Conservation (phyloP, 2,888 invertebrate species). For the Eueremaeus valkanovi region DNA sequence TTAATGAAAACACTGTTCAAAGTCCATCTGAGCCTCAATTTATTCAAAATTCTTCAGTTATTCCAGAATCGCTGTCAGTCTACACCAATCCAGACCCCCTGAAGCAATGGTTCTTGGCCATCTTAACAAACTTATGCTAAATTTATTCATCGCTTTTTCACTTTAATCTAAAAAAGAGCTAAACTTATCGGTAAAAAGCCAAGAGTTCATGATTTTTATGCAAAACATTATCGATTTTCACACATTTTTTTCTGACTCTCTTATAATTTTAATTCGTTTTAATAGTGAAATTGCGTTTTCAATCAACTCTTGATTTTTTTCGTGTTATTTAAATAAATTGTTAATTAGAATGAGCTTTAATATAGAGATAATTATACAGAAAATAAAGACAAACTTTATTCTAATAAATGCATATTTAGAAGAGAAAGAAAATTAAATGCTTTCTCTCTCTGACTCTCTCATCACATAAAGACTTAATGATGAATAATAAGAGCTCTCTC, state of each 20-base stretch:
- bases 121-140: no score
- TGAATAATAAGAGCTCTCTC: not conserved
- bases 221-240: not conserved
- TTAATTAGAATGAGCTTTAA: not conserved
- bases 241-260: not conserved
- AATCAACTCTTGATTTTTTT: not conserved
- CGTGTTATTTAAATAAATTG: not conserved
- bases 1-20: no score
- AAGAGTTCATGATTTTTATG: not conserved
- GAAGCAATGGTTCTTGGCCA: no score
- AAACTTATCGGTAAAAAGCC: not conserved
- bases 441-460: not conserved
- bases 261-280: not conserved
- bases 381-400: not conserved
- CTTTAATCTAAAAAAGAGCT: not conserved
- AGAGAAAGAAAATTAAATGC: not conserved
- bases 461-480: not conserved
- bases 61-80: no score
- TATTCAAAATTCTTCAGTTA: no score
- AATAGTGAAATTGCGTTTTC: not conserved
- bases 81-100: no score
- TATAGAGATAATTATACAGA: not conserved
- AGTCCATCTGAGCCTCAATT: no score
- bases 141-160: not conserved
- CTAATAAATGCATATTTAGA: not conserved